These are phyloP conservation scores for Antheraea mylitta DNA, from an alignment of 1,140 invertebrate genomes.

Conservation along the genomic window DNA sequence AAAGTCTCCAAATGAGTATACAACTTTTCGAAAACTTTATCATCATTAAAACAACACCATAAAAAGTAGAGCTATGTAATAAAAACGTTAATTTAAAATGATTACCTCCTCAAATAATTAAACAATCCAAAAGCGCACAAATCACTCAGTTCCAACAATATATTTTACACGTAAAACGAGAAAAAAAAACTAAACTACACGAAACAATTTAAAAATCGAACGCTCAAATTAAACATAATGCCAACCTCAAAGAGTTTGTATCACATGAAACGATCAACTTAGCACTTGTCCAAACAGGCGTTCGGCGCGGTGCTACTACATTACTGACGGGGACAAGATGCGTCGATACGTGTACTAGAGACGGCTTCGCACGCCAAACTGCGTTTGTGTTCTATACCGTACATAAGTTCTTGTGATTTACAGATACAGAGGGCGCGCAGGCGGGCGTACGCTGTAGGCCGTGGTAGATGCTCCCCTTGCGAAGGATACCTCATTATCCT, in stretches of 20 bases:
- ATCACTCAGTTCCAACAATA: constrained; percentile 40
- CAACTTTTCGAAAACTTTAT: neutral
- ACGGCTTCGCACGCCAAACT: constrained; percentile 71
- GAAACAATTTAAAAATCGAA: constrained; percentile 64
- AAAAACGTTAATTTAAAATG: constrained; percentile 10
- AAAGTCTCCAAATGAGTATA: neutral
- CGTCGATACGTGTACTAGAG: constrained; percentile 32
- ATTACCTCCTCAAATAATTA: constrained; percentile 52
- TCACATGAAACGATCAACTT: constrained; percentile 75
- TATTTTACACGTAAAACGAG: constrained; percentile 11
- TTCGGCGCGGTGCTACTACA: constrained; percentile 38
- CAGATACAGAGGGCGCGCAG: constrained; percentile 67
- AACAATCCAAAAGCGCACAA: constrained; percentile 45
- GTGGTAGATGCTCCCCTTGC: constrained; percentile 50
- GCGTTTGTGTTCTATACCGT: constrained; percentile 39
- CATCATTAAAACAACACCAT: neutral
- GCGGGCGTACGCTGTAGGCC: constrained; percentile 20
- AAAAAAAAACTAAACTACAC: constrained; percentile 36
- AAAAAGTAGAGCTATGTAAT: neutral
- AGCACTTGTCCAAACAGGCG: constrained; percentile 71
- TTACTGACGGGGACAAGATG: constrained; percentile 33
- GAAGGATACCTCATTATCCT: constrained; percentile 75
- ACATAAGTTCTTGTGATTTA: constrained; percentile 51
- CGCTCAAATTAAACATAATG: constrained; percentile 73
- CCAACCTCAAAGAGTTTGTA: constrained; percentile 62